Evolutionary conservation across 2,888 invertebrate genomes (phyloP).

Genomic region (Pyrocoelia pectoralis): DNA sequence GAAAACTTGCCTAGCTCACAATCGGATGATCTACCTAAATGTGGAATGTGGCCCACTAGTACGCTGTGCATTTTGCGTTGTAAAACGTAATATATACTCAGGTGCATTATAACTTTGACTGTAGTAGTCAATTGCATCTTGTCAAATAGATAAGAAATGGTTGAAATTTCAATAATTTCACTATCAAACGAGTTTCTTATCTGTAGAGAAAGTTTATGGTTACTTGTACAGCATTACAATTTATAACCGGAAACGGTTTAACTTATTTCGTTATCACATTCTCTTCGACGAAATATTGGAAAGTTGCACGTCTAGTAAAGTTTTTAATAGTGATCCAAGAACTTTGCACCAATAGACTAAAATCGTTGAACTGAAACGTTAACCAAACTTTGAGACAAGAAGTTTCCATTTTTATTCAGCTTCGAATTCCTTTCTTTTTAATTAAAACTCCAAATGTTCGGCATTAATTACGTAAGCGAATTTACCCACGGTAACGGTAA

Average conservation of each 20-base stretch:
- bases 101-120: no score
- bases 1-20: no score
- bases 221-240: background rate
- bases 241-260: background rate
- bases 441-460: background rate
- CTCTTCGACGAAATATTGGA: background rate
- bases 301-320: slow-evolving; percentile 3
- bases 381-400: background rate
- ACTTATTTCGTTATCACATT: slow-evolving; percentile 3
- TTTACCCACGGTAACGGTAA: no score
- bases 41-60: no score
- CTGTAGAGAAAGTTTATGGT: background rate
- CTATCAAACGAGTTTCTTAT: background rate
- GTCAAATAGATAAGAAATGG: no score
- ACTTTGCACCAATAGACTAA: background rate
- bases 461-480: background rate
- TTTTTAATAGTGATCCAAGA: background rate
- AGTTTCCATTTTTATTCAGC: background rate
- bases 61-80: no score
- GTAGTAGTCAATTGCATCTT: no score
- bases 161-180: no score
- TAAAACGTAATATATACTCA: no score
- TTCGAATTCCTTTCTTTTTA: background rate
- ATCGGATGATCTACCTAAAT: no score
- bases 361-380: background rate